A percentile compares a stretch with the other conserved stretches of the same genome.
Conservation (phyloP, 1,140 invertebrate genomes). For the Centruroides vittatus region DNA sequence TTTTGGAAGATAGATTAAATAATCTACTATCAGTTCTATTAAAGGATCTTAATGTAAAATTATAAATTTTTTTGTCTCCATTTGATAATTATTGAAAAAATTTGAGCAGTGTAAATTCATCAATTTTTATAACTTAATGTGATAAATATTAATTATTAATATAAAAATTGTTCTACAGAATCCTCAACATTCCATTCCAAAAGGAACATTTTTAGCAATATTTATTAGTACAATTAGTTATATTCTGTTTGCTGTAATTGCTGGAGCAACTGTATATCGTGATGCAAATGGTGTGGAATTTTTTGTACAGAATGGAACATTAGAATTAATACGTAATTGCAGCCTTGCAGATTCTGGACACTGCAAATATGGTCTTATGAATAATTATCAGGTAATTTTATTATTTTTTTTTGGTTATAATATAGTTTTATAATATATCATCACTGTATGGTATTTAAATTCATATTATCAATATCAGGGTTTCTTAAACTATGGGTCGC, state of each 20-base stretch:
- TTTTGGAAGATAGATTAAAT: no score
- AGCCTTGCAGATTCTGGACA: not conserved
- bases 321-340: conserved; percentile 7
- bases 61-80: no score
- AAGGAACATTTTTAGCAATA: conserved; percentile 76
- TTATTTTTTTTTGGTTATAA: no score
- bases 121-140: no score
- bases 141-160: not conserved
- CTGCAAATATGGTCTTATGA: conserved; percentile 13
- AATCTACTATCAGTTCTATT: no score
- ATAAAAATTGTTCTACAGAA: conserved; percentile 22
- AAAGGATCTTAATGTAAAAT: no score
- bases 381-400: conserved; percentile 15
- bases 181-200: conserved; percentile 37
- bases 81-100: no score
- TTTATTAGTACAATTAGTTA: conserved; percentile 70
- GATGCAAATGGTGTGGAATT: conserved; percentile 50
- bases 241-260: conserved; percentile 59
- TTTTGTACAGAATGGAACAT: conserved; percentile 4
- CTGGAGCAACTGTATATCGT: conserved; percentile 53
- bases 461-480: no score
- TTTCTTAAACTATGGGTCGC: no score
- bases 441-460: no score
- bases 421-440: no score
- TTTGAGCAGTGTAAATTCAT: no score